Percentiles rank a stretch among this genome's conserved stretches.
phyloP scores from a whole-genome alignment of 2,113 vertebrate species.

The Turnix velox region DNA sequence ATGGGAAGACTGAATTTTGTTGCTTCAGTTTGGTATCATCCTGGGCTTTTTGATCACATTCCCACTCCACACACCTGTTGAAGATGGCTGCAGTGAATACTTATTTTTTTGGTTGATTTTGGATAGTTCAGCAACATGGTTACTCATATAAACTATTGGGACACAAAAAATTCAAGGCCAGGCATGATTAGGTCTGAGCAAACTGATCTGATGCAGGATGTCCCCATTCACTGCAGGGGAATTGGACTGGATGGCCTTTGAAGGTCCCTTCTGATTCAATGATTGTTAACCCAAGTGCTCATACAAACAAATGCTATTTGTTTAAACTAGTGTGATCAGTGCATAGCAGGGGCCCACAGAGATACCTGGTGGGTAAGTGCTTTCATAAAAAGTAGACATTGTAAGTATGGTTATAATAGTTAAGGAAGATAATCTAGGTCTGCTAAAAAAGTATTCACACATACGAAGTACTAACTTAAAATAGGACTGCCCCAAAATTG shows the following conservation, averaged over 20 bases:
- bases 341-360: background rate
- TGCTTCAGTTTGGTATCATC: fast-evolving
- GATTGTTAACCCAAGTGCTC: too few species aligned
- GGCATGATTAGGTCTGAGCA: too few species aligned
- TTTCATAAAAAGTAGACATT: background rate
- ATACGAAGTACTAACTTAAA: background rate
- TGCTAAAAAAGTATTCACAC: fast-evolving
- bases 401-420: background rate
- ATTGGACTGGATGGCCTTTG: too few species aligned
- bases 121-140: background rate
- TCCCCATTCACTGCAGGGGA: too few species aligned
- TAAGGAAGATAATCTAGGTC: background rate
- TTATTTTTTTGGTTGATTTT: background rate
- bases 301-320: background rate
- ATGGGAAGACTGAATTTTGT: background rate
- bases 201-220: too few species aligned
- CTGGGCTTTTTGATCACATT: background rate
- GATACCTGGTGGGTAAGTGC: background rate
- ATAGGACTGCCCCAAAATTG: background rate
- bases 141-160: too few species aligned
- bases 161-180: too few species aligned
- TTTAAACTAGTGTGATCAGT: background rate
- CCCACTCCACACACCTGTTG: background rate
- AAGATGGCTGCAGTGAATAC: background rate
- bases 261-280: too few species aligned